Conservation (phyloP, 2,888 invertebrate genomes). For the Euzophera pinguis region DNA sequence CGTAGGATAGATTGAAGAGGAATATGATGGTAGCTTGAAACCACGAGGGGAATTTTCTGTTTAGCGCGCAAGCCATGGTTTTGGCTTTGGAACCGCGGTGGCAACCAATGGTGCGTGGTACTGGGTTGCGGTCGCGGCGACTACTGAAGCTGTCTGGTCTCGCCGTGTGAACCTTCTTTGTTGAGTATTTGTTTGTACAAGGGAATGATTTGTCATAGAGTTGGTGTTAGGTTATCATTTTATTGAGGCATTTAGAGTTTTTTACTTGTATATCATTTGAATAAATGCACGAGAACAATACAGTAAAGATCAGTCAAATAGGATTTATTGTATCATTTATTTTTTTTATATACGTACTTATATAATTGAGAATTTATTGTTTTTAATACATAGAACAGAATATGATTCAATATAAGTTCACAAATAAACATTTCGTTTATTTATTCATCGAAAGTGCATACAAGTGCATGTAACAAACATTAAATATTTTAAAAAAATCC, state of each 20-base stretch:
- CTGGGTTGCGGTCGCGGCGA: conserved; percentile 55
- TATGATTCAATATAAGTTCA: too few species aligned
- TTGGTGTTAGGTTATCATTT: neutral
- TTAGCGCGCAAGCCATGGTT: conserved; percentile 59
- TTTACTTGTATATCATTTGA: too few species aligned
- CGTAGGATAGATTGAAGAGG: conserved; percentile 30
- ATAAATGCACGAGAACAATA: too few species aligned
- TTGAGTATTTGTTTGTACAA: conserved; percentile 25
- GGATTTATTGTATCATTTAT: too few species aligned
- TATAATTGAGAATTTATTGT: too few species aligned
- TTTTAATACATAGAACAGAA: too few species aligned
- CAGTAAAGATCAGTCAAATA: too few species aligned
- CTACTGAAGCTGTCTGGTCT: conserved; percentile 55
- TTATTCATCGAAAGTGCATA: too few species aligned
- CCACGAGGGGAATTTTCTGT: conserved; percentile 43
- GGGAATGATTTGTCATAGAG: conserved; percentile 5
- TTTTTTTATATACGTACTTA: too few species aligned
- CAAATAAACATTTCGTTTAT: too few species aligned
- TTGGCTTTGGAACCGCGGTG: conserved; percentile 34
- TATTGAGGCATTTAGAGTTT: neutral
- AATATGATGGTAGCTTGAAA: conserved; percentile 43
- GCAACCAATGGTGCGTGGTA: conserved; percentile 65
- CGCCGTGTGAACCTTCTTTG: conserved; percentile 67
- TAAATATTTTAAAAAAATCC: too few species aligned
- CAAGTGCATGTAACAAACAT: too few species aligned